phyloP scores from a whole-genome alignment of 2,888 invertebrate genomes.

The Abrostola triplasia region DNA sequence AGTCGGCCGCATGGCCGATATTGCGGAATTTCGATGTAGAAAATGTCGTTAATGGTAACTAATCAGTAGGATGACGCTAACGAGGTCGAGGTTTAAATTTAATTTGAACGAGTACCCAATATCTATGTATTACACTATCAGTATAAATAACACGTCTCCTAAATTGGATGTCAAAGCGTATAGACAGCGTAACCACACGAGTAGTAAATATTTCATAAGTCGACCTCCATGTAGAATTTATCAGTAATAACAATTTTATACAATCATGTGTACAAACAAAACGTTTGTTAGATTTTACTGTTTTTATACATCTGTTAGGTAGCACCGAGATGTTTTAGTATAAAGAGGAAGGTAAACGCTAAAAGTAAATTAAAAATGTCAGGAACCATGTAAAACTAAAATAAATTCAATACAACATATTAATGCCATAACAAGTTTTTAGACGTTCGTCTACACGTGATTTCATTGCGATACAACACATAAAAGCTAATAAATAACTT shows the following conservation, averaged over 20 bases:
- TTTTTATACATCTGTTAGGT: constrained; percentile 51
- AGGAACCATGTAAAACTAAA: constrained; percentile 60
- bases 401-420: constrained; percentile 64
- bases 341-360: constrained; percentile 42
- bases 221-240: constrained; percentile 48
- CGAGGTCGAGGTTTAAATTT: constrained; percentile 17
- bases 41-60: constrained; percentile 54
- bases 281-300: constrained; percentile 35
- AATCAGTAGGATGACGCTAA: constrained; percentile 34
- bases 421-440: constrained; percentile 63
- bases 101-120: constrained; percentile 39
- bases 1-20: constrained; percentile 48
- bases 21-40: constrained; percentile 52
- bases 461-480: constrained; percentile 64
- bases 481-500: constrained; percentile 71
- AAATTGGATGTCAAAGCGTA: constrained; percentile 43
- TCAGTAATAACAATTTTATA: constrained; percentile 57
- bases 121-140: constrained; percentile 40
- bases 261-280: constrained; percentile 38
- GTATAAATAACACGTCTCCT: constrained; percentile 49
- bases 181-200: constrained; percentile 48
- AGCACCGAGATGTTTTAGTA: constrained; percentile 57
- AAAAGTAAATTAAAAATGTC: constrained; percentile 50
- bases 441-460: constrained; percentile 65
- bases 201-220: constrained; percentile 50